Evolutionary conservation across 2,113 vertebrate genomes (phyloP), one percentile per base, ranked within the genome.

Genomic region (Trogon surrucura): DNA sequence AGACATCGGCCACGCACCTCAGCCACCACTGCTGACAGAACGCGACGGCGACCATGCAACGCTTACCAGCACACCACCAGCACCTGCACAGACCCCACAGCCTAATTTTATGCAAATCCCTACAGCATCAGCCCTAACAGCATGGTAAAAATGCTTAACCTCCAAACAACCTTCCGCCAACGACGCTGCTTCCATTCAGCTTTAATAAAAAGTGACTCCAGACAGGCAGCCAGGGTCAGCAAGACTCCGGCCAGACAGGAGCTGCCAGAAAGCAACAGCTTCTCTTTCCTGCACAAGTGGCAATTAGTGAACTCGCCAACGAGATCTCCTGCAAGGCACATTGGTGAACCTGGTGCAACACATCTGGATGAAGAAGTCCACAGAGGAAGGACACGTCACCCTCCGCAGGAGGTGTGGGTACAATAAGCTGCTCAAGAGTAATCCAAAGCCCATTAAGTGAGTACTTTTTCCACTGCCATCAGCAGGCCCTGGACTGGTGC

Each of bases 1-100:
- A 9, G 2, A 53, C 10, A 23, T 53, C 57, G 29, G 32, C 61
- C 23, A 11, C 8, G 30, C 5, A 3, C 84, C 57, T 56, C 32
- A 27, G 51, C 48, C 78, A 81, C 48, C 61, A 4, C 3, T 27
- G 26, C 72, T 53, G 57, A 84, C 38, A 60, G 58, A 80, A 72
- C 34, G 20, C 0, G 0, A 77, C 6, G 34, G 34, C 0, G 11
- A 74, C 56, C 60, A 54, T 2, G 1, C 0, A 0, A 11, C 9
- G 25, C 64, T 77, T 36, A 50, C 16, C 69, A 61, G 20, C 47
- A 53, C 60, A 64, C 1, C 51, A 73, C 38, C 4, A 1, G 51
- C 38, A 58, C 26, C 56, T n/a, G 14, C 77, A 74, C 19, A 70
- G 36, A 17, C 26, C 6, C 6, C 29, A 47, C 32, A 19, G 9